These are phyloP conservation scores for Rana temporaria DNA, from an alignment of 2,113 vertebrate species.

Conservation along the genomic window DNA sequence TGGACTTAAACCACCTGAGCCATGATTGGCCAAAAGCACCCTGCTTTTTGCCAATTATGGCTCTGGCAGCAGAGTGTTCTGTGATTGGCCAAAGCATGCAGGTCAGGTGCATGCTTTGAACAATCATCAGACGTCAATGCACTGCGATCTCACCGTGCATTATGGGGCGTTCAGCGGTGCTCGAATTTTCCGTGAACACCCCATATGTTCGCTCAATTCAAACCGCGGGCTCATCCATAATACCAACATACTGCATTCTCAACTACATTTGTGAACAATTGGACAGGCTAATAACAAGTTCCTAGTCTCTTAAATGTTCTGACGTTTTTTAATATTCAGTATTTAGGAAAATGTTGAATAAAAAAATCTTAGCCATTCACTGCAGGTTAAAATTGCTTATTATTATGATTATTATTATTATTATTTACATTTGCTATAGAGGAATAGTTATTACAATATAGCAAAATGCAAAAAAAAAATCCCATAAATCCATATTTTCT, in stretches of 20 bases:
- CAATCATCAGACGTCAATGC: no score
- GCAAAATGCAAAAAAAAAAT: constrained; percentile 15
- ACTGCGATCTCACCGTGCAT: no score
- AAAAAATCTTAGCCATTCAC: neutral
- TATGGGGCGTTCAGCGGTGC: no score
- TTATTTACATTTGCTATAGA: neutral
- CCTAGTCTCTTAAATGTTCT: constrained; percentile 2
- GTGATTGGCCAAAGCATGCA: no score
- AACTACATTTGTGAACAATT: neutral
- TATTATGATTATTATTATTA: neutral
- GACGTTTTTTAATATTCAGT: constrained; percentile 22
- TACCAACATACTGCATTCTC: neutral
- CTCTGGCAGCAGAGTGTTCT: no score
- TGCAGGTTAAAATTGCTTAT: constrained; percentile 8
- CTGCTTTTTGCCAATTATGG: no score
- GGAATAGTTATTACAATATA: neutral
- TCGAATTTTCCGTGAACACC: no score
- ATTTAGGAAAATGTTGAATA: constrained; percentile 9
- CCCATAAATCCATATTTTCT: constrained; percentile 19
- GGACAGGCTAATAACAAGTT: constrained; percentile 1
- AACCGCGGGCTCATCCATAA: neutral
- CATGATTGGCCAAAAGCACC: no score
- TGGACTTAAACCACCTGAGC: no score
- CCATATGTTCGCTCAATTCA: no score
- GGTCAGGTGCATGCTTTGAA: no score